Base-by-base conservation (phyloP, 2,797 vertebrate genomes). In the Typhlichthys eigenmanni region DNA sequence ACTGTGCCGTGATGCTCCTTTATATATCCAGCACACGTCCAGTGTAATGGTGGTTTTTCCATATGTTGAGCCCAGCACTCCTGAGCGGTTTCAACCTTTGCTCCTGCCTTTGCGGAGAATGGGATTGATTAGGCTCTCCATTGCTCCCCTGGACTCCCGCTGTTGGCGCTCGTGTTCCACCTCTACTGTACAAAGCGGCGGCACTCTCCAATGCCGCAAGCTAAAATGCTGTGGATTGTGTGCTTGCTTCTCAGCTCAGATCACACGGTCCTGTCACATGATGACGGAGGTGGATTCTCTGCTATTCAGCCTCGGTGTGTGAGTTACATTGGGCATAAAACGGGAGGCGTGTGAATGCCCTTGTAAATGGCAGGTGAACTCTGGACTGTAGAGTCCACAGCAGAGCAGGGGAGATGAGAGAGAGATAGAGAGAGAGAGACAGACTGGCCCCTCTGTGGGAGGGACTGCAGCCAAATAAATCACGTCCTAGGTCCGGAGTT, bases 301-400 rank as follows among this genome's bases (percentile, higher is more conserved):
- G 8, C 38, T 8, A 43, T 43, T 62, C 74, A 63, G 63, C 48
- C 47, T n/a, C 5, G n/a, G 24, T 29, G 24, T 29, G 24, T 29
- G 24, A 29, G 3, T 29, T 7, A 51, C 19, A 57, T 55, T n/a
- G 48, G 48, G 73, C 58, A 47, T 9, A 51, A 46, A 38, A 10
- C n/a, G 45, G 34, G 55, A 14, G 55, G 49, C 19, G 54, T 51
- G 24, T 11, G 55, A 80, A 69, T 62, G 56, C 55, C 47, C 0
- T 24, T 64, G 71, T 70, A 47, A 79, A 68, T 13, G 55, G 51
- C 74, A 71, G 69, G 75, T 90, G 90, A 89, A 91, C 90, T 91
- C 85, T 90, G 90, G 88, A 91, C 89, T 68, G 83, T 29, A 29
- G 24, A 29, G 24, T 73, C 66, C 74, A 17, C 76, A 71, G 69